Conservation (phyloP, 2,797 vertebrate genomes). For the Natrix natrix region DNA sequence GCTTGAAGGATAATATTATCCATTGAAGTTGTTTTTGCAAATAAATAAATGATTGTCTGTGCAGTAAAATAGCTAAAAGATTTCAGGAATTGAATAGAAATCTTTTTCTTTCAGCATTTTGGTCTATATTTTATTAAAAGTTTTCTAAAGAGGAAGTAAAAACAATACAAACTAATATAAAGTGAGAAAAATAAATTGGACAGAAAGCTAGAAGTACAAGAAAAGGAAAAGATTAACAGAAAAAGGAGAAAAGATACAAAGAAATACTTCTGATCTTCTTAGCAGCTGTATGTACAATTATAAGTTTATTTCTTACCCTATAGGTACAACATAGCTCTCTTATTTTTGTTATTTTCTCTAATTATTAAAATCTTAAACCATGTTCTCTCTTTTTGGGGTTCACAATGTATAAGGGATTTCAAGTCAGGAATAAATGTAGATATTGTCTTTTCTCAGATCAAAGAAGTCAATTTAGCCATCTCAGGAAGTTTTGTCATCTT, state of each 20-base stretch:
- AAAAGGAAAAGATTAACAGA: neutral
- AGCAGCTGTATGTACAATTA: neutral
- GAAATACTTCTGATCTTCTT: neutral
- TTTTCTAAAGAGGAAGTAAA: neutral
- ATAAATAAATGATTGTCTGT: conserved; percentile 23
- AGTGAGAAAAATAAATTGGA: neutral
- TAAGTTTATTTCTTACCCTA: neutral
- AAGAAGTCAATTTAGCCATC: neutral
- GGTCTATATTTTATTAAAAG: neutral
- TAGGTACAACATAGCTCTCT: neutral
- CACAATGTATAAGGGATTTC: neutral
- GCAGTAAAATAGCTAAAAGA: neutral
- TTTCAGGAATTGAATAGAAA: conserved; percentile 41
- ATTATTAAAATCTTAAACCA: neutral
- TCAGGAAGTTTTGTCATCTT: neutral
- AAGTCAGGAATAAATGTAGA: neutral
- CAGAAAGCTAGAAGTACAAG: neutral
- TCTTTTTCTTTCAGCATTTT: conserved; percentile 30
- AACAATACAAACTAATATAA: neutral
- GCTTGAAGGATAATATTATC: conserved; percentile 14
- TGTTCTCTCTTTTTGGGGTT: neutral
- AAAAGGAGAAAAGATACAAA: neutral
- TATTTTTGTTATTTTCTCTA: neutral
- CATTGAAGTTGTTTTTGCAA: conserved; percentile 56
- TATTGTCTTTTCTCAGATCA: neutral